phyloP scores from a whole-genome alignment of 2,797 vertebrate species.

The Nyctibius grandis region DNA sequence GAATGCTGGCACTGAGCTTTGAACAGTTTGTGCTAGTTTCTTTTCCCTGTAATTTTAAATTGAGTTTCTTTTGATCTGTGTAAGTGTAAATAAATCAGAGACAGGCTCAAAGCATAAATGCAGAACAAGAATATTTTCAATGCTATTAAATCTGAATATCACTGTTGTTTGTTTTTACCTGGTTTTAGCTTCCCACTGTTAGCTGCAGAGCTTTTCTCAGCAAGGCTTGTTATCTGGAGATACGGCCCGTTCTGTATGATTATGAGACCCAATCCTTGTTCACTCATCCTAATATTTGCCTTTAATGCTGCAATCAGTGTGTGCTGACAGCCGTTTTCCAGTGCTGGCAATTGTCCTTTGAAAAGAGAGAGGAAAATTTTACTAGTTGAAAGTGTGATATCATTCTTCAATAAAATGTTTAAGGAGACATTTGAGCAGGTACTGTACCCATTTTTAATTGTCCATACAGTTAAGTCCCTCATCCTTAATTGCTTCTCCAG shows the following conservation, averaged over 20 bases:
- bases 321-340: background rate
- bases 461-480: background rate
- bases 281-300: conserved; percentile 38
- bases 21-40: conserved; percentile 26
- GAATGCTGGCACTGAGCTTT: conserved; percentile 3
- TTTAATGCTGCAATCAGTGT: conserved; percentile 18
- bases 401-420: background rate
- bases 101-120: background rate
- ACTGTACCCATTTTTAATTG: background rate
- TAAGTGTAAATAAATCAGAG: conserved; percentile 28
- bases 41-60: conserved; percentile 17
- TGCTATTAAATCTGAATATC: background rate
- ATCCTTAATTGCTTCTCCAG: background rate
- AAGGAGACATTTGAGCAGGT: background rate
- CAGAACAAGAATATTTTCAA: background rate
- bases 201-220: conserved; percentile 52
- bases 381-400: background rate
- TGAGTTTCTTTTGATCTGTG: conserved; percentile 24
- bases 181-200: conserved; percentile 49
- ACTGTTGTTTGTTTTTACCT: conserved; percentile 46
- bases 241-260: conserved; percentile 48
- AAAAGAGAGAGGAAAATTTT: background rate
- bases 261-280: conserved; percentile 52
- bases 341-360: background rate
- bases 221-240: conserved; percentile 57